phyloP scores from a whole-genome alignment of 2,888 invertebrate genomes.

The Orthosia gothica region DNA sequence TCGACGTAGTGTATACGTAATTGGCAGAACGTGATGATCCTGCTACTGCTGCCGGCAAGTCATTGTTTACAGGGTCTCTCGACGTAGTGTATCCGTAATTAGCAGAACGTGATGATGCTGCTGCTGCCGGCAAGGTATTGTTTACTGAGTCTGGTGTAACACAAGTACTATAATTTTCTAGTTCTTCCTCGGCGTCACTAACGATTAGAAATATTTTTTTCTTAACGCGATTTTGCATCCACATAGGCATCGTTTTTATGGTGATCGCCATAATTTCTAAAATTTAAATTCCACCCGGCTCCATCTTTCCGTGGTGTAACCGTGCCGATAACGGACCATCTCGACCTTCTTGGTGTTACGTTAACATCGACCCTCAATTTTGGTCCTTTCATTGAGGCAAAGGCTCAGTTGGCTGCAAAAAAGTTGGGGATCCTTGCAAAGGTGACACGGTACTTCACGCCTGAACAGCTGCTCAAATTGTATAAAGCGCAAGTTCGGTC shows the following conservation, averaged over 20 bases:
- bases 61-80: conserved; percentile 21
- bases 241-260: conserved; percentile 36
- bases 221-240: conserved; percentile 44
- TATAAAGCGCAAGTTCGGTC: too few relatives aligned
- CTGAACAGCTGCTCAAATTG: too few relatives aligned
- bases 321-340: too few relatives aligned
- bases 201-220: conserved; percentile 46
- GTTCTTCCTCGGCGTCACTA: conserved; percentile 47
- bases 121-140: conserved; percentile 36
- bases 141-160: conserved; percentile 41
- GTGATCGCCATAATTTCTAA: conserved; percentile 39
- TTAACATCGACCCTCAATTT: too few relatives aligned
- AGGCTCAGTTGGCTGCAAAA: too few relatives aligned
- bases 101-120: conserved; percentile 40
- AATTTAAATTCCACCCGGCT: too few relatives aligned
- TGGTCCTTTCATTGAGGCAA: too few relatives aligned
- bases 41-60: conserved; percentile 38
- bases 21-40: conserved; percentile 45
- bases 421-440: too few relatives aligned
- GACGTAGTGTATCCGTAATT: conserved; percentile 35
- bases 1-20: conserved; percentile 41
- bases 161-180: conserved; percentile 44
- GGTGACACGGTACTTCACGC: too few relatives aligned
- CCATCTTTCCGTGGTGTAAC: too few relatives aligned
- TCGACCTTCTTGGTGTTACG: too few relatives aligned